A percentile compares a stretch with the other conserved stretches of the same genome.
Evolutionary conservation across 2,113 vertebrate species (phyloP).

Genomic region (Amphilophus citrinellus): DNA sequence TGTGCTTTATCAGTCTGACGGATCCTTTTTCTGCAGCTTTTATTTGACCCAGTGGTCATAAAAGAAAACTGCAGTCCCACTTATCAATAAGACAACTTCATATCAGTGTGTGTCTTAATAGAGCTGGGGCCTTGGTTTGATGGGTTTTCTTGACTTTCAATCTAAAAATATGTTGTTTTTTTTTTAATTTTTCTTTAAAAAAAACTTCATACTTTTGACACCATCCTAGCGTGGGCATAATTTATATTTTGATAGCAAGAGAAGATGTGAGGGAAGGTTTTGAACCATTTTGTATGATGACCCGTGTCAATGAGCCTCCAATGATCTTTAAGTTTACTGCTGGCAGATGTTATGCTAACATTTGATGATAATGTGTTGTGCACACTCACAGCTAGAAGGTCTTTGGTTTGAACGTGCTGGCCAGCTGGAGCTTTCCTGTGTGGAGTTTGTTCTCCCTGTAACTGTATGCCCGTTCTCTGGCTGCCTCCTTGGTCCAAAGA

Average conservation of each 20-base stretch:
- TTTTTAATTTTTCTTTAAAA: not conserved
- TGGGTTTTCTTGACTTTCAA: not conserved
- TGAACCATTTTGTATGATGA: not conserved
- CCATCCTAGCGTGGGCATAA: not conserved
- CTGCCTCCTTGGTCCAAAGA: not conserved
- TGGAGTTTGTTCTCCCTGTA: not conserved
- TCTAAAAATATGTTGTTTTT: not conserved
- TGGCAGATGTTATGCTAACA: not conserved
- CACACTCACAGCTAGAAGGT: not conserved
- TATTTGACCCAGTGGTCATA: slow-evolving; percentile 18
- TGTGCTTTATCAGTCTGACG: slow-evolving; percentile 25
- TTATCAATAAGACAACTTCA: slow-evolving; percentile 20
- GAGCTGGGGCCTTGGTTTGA: not conserved
- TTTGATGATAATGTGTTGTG: not conserved
- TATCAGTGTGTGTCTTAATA: not conserved
- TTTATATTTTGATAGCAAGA: not conserved
- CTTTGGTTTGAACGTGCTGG: not conserved
- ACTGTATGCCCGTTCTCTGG: not conserved
- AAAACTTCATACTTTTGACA: not conserved
- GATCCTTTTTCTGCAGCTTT: slow-evolving; percentile 12
- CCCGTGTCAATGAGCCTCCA: no score
- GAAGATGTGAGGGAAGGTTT: not conserved
- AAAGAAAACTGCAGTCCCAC: slow-evolving; percentile 29
- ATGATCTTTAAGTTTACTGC: not conserved
- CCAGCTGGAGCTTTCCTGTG: not conserved